These are phyloP conservation scores for Drosophila rufa DNA, from an alignment of 1,140 invertebrate genomes.

Conservation along the genomic window DNA sequence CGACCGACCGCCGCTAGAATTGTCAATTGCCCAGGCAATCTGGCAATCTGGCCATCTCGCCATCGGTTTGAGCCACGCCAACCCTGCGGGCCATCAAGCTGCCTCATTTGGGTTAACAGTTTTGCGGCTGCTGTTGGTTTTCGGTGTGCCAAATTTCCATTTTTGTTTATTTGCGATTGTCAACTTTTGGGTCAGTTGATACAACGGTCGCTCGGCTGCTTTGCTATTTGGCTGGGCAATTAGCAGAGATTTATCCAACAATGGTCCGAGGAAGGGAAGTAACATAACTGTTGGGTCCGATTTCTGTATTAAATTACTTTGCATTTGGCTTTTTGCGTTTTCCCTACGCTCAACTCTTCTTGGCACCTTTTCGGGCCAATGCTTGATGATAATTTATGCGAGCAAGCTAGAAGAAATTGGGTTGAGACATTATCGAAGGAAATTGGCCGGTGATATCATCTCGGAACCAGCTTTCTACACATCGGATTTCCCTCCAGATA, in stretches of 20 bases:
- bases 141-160: conserved; percentile 70
- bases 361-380: conserved; percentile 47
- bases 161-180: conserved; percentile 72
- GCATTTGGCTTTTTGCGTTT: conserved; percentile 26
- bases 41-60: conserved; percentile 27
- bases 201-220: conserved; percentile 30
- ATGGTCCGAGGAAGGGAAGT: conserved; percentile 49
- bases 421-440: conserved; percentile 49
- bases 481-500: conserved; percentile 28
- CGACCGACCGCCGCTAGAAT: conserved; percentile 36
- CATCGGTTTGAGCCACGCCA: conserved; percentile 24
- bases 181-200: conserved; percentile 67
- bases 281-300: conserved; percentile 45
- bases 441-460: conserved; percentile 52
- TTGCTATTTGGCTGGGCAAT: conserved; percentile 54
- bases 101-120: conserved; percentile 57
- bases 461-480: conserved; percentile 39
- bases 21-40: conserved; percentile 44
- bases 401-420: conserved; percentile 36
- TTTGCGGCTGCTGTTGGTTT: conserved; percentile 45
- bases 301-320: conserved; percentile 41
- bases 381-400: conserved; percentile 41
- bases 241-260: conserved; percentile 68
- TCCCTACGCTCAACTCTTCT: conserved; percentile 10
- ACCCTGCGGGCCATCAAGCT: conserved; percentile 19